Base-by-base conservation (phyloP, 2,888 invertebrate genomes). In the Ischnura elegans region DNA sequence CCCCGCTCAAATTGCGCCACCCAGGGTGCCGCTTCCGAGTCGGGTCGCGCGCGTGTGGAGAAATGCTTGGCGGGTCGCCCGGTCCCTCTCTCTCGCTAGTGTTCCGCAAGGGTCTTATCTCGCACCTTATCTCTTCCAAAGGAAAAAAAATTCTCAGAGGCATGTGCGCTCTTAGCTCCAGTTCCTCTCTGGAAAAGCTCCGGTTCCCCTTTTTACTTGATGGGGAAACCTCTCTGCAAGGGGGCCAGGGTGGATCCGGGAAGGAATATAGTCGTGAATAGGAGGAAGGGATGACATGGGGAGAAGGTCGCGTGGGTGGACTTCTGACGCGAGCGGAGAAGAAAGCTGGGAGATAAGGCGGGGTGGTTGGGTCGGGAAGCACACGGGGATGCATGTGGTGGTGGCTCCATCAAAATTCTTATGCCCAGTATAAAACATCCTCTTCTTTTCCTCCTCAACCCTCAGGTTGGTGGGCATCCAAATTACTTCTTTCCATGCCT, bases 181-280 rank as follows among this genome's bases (percentile, higher is more conserved):
- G 29, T 76, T 8, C 36, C 76, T 76, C 36, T 25, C 76, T 1
- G 61, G 43, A 55, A 61, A 61, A 61, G 43, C 66, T 76, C 36
- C 76, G 76, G 76, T 36, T 13, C 76, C 36, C 76, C 61, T 61
- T 61, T 90, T 43, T 61, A 43, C 61, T 42, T 90, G 90, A 90
- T 90, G 61, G 90, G 43, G 61, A n/a, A n/a, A n/a, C n/a, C n/a
- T n/a, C n/a, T 90, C 90, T 46, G 36, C 55, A 61, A n/a, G 36
- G 36, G 76, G n/a, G n/a, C n/a, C 36, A 36, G 36, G 76, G 25
- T 76, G 61, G 61, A 19, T 13, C 90, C n/a, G 42, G 90, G 43
- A 90, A 43, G 90, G 36, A 66, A 90, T 90, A 43, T 61, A 66
- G 90, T 61, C 43, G 61, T 90, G 90, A 90, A 90, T 86, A 86